Evolutionary conservation across 2,113 vertebrate genomes (phyloP).

Genomic region (Chroicocephalus ridibundus): DNA sequence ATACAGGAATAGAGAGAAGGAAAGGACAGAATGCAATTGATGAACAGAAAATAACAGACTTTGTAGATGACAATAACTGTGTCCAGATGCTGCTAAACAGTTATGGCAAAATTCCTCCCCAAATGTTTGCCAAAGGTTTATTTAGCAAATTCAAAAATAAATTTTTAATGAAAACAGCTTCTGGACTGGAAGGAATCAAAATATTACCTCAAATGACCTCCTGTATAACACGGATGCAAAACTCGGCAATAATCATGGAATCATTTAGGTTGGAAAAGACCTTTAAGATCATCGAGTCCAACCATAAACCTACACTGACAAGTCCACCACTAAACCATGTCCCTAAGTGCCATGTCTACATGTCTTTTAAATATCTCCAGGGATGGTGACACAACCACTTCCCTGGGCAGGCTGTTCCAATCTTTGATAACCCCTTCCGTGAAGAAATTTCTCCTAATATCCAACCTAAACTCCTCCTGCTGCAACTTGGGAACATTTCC

Average conservation of each 20-base stretch:
- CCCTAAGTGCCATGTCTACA: too few relatives aligned
- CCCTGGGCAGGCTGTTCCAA: neutral
- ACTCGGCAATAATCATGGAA: neutral
- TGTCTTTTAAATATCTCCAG: neutral
- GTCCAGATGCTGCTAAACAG: neutral
- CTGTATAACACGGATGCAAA: neutral
- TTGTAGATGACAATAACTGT: neutral
- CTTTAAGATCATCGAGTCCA: rapidly evolving
- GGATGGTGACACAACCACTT: neutral
- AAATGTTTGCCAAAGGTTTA: neutral
- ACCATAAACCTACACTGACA: neutral
- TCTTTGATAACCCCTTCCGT: neutral
- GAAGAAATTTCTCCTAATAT: neutral
- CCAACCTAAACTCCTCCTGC: neutral
- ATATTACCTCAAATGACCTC: neutral
- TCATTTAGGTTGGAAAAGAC: neutral
- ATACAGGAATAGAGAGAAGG: neutral
- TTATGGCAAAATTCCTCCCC: neutral
- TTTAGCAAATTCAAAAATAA: neutral
- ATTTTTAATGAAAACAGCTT: neutral
- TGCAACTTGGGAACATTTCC: neutral
- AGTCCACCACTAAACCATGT: neutral
- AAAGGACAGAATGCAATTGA: neutral
- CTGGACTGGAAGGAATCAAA: neutral
- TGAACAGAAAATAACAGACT: neutral